phyloP scores from a whole-genome alignment of 2,113 vertebrate species.

The Phyllostomus discolor region DNA sequence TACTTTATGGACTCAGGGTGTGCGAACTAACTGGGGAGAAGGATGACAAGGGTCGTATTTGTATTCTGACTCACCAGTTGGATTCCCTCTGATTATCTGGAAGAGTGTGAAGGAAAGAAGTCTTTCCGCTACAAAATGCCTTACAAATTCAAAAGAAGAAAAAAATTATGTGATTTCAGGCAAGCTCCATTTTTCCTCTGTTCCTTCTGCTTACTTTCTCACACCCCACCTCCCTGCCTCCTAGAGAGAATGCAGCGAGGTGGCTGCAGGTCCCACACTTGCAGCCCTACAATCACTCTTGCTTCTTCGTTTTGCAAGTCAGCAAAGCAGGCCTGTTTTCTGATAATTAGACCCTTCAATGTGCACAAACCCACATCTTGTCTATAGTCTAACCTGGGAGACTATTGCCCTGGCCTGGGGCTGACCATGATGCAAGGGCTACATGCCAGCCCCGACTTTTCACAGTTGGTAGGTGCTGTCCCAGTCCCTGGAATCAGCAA shows the following conservation, averaged over 20 bases:
- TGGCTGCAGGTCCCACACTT: no score
- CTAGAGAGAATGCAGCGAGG: not conserved
- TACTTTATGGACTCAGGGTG: not conserved
- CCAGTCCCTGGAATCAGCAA: not conserved
- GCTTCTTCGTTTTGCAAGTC: slow-evolving; percentile 26
- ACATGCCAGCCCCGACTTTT: not conserved
- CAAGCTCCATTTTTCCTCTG: slow-evolving; percentile 38
- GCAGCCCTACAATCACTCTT: not conserved
- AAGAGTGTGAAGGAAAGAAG: slow-evolving; percentile 51
- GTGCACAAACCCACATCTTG: not conserved
- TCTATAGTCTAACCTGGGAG: slow-evolving; percentile 37
- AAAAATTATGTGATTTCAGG: slow-evolving; percentile 42
- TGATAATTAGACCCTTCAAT: not conserved
- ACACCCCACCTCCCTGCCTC: not conserved
- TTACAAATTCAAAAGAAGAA: slow-evolving; percentile 71
- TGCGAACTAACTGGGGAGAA: not conserved
- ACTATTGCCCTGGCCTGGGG: not conserved
- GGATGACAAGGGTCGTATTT: slow-evolving; percentile 12
- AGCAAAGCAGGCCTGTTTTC: not conserved
- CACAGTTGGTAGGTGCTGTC: not conserved
- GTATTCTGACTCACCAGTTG: slow-evolving; percentile 57
- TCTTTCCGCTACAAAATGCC: slow-evolving; percentile 72
- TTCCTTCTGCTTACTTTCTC: not conserved
- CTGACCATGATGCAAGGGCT: accelerated
- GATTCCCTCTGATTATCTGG: slow-evolving; percentile 56